These are phyloP conservation scores for Zaprionus tsacasi DNA, from an alignment of 1,140 invertebrate species.

Conservation along the genomic window DNA sequence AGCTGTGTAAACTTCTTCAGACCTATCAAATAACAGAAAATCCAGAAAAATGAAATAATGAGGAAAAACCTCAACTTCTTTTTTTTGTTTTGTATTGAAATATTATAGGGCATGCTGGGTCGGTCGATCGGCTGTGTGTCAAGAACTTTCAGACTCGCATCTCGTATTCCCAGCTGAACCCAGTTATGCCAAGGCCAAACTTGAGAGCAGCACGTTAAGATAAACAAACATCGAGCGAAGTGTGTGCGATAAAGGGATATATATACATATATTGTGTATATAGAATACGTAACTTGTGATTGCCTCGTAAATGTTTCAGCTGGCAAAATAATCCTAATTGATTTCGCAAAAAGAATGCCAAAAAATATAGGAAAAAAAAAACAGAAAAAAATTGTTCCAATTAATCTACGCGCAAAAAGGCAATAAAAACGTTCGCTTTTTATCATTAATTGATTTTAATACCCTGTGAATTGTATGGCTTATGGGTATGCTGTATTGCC, in stretches of 20 bases:
- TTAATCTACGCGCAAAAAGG: slow-evolving; percentile 52
- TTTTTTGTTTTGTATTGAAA: neutral
- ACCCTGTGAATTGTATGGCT: slow-evolving; percentile 23
- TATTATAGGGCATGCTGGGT: slow-evolving; percentile 1
- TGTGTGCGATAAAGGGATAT: slow-evolving; percentile 20
- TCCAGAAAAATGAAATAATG: slow-evolving; percentile 21
- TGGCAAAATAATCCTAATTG: slow-evolving; percentile 32
- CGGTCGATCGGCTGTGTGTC: slow-evolving; percentile 45
- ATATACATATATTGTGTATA: slow-evolving; percentile 8
- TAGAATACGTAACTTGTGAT: slow-evolving; percentile 3
- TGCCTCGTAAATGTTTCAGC: slow-evolving; percentile 31
- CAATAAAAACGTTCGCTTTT: slow-evolving; percentile 48
- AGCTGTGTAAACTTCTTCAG: slow-evolving; percentile 7
- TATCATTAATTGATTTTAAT: slow-evolving; percentile 71
- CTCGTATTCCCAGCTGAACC: slow-evolving; percentile 39
- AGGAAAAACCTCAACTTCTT: slow-evolving; percentile 16
- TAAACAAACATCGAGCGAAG: slow-evolving; percentile 30
- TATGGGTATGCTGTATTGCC: neutral
- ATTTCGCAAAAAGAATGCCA: slow-evolving; percentile 42
- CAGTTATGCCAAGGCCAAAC: slow-evolving; percentile 62
- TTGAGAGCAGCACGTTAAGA: slow-evolving; percentile 31
- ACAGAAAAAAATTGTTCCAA: slow-evolving; percentile 49
- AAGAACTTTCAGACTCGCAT: slow-evolving; percentile 52
- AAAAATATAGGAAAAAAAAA: slow-evolving; percentile 33
- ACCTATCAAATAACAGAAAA: slow-evolving; percentile 40